Evolutionary conservation across 2,888 invertebrate genomes (phyloP).

Genomic region (Chydorus sphaericus): DNA sequence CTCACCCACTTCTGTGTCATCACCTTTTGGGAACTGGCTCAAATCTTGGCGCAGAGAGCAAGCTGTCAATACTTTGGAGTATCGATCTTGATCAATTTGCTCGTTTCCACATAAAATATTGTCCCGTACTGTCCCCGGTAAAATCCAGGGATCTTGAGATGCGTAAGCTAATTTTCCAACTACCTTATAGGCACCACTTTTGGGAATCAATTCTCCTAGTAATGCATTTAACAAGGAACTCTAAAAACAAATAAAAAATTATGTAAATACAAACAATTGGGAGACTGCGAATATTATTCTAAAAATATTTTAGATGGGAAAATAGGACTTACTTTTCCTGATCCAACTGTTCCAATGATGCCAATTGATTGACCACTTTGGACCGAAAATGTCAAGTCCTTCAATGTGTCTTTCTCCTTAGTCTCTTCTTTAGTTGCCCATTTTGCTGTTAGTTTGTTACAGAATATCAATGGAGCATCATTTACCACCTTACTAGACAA

Average conservation of each 20-base stretch:
- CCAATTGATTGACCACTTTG: constrained; percentile 34
- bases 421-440: too few relatives aligned
- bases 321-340: constrained; percentile 43
- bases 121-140: constrained; percentile 62
- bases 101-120: constrained; percentile 80
- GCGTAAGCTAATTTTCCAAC: constrained; percentile 31
- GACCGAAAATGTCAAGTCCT: not conserved
- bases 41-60: constrained; percentile 34
- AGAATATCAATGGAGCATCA: too few relatives aligned
- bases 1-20: constrained; percentile 37
- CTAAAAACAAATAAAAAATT: too few relatives aligned
- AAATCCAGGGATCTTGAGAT: constrained; percentile 61
- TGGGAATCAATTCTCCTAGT: constrained; percentile 33
- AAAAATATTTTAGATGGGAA: too few relatives aligned
- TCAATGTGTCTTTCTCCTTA: too few relatives aligned
- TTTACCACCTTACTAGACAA: too few relatives aligned
- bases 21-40: constrained; percentile 31
- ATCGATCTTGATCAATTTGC: constrained; percentile 31
- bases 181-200: constrained; percentile 27
- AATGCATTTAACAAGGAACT: constrained; percentile 25
- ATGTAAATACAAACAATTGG: too few relatives aligned
- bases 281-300: not conserved
- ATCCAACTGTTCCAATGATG: constrained; percentile 58
- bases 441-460: constrained; percentile 9
- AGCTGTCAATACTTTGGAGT: constrained; percentile 23